Base-by-base conservation (phyloP, 2,113 vertebrate genomes). In the Cercopithecus mona region DNA sequence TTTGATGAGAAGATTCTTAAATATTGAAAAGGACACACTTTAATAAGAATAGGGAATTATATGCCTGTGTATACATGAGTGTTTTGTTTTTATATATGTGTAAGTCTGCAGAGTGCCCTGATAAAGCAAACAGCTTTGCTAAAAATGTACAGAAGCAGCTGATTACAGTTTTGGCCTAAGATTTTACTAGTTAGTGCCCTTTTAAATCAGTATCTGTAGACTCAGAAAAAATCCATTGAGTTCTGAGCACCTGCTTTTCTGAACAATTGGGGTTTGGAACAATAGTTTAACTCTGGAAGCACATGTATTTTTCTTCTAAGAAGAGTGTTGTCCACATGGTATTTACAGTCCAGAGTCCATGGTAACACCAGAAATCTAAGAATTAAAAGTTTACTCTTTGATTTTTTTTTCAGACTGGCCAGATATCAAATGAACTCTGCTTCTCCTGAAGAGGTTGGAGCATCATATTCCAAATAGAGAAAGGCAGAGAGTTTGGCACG, bases 351-450 rank as follows among this genome's bases (percentile, higher is more conserved):
- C 84, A 73, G 57, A 64, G 57, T 85, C 78, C 88, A 90, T 1
- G 40, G 80, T 38, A 89, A 76, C 5, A 94, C 27, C 30, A 70
- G 0, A 81, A 25, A 78, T 79, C 40, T 64, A 85, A 84, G 57
- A 94, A 96, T 85, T 52, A 61, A 55, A 88, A 88, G 79, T 93
- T 82, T 43, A 73, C 64, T 64, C 23, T 94, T 52, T 93, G 90
- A 61, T 95, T 97, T 30, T 32, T 61, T 64, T 64, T 88, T 79
- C 57, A 40, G 78, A 70, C 35, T 97, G 93, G 88, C 78, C 27
- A 91, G 55, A 9, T 80, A 88, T 22, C 84, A 95, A 81, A 66
- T n/a, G 76, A 90, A 84, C 61, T 79, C 89, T 93, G 84, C 32
- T 80, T 89, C 88, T 75, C n/a, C 43, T 45, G 57, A 90, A 68